Evolutionary conservation across 2,113 vertebrate species (phyloP), one percentile per base, ranked within the genome.

Genomic region (Rhabdornis inornatus): DNA sequence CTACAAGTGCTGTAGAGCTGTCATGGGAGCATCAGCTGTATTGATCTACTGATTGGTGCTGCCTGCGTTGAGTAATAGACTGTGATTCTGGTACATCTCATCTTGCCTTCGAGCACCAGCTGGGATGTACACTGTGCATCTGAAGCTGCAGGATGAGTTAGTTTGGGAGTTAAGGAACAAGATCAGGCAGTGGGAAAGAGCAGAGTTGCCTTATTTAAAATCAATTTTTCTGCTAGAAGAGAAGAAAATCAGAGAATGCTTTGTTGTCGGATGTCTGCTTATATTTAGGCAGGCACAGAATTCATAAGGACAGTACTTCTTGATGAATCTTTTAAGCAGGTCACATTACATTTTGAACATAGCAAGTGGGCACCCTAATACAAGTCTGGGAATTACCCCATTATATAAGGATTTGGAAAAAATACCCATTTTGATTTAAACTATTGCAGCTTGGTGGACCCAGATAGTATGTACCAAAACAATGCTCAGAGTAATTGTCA

Each of bases 1-100:
- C 70, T 85, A 0, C 12, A 68, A 88, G 35, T 2, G 9, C 60
- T 60, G 72, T 47, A 37, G 90, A 78, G 47, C 75, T 88, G 39
- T 72, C 59, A 37, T 53, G 68, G 72, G 83, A 89, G 79, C 86
- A 90, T 93, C 92, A 93, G 86, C 72, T 90, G 52, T 77, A 63
- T 92, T 83, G 75, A 76, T 92, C 71, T 95, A 17, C 79, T 80
- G 59, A 37, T 83, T 44, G 76, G 33, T 81, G 28, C 55, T 77
- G 63, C 59, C 55, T 74, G 7, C 0, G 1, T 72, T 80, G 65
- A 74, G 71, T 69, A 72, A 80, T 53, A 71, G 25, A 3, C 2
- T 25, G 33, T 17, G 55, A 31, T 85, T 76, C 74, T 91, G 15
- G 3, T 44, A 31, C 10, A 30, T 63, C 59, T 94, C 75, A 21